Base-by-base conservation (phyloP, 2,888 invertebrate species). In the Drosophila demipolita region DNA sequence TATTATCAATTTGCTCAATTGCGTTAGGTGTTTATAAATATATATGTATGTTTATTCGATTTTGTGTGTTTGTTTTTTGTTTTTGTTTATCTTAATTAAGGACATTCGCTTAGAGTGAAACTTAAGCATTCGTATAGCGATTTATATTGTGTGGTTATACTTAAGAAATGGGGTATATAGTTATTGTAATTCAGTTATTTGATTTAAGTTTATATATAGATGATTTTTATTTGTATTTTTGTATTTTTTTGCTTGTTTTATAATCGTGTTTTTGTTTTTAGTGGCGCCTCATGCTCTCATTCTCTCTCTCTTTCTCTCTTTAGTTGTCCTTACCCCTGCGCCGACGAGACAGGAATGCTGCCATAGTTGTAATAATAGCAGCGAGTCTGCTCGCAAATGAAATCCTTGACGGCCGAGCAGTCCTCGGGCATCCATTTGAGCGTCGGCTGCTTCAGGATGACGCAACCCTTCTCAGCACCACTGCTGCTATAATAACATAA, bases 311-410 rank as follows among this genome's bases (percentile, higher is more conserved):
- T 54, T 70, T 72, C 69, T 78, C 64, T 80, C 63, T 82, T 66
- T 81, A 66, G 78, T 83, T 73, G 80, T 83, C 90, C 97, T 97
- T 97, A 97, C 97, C 97, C 97, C 97, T 97, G 97, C 95, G 96
- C 95, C 91, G 97, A 96, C 93, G 97, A 96, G 92, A 97, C 97
- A 93, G 97, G 97, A 94, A 97, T 97, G 93, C 97, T 97, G 93
- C 97, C 97, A 94, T 97, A 97, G 94, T 97, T 97, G 94, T 97
- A 97, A 94, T 97, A 97, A 94, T 97, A 97, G 94, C 97, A 97
- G 92, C 97, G 95, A 76, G 97, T 97, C 94, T 97, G 97, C 94
- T 97, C 97, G 94, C 97, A 97, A 92, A 97, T 97, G 93, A 97
- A 97, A 94, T 97, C 97, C 94, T 97, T 97, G 89, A 96, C 95